Base-by-base conservation (phyloP, 1,140 invertebrate genomes). In the Drosophila watanabei region DNA sequence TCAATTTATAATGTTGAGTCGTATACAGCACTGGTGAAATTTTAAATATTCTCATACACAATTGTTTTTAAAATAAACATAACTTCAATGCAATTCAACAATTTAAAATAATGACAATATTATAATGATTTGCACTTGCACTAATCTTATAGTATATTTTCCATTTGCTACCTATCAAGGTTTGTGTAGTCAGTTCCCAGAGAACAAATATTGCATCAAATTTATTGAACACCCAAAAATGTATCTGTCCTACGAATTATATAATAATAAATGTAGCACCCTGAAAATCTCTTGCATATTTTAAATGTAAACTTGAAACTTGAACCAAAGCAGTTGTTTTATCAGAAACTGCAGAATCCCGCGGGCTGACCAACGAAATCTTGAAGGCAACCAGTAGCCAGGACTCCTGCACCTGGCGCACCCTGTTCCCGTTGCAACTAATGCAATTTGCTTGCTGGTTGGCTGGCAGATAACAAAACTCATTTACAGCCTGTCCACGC, bases 381-480 rank as follows among this genome's bases (percentile, higher is more conserved):
- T 45, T 30, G 20, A 24, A 58, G 14, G 20, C 56, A 28, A 28
- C 54, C 10, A 35, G 14, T 16, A 8, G 76, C 57, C 70, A 51
- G 13, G 66, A 60, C 2, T 49, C 51, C 18, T 51, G 62, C 4
- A 52, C 52, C 35, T 66, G 64, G 59, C 37, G 37, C 32, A 51
- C 52, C 64, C 45, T 18, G 39, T 51, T 63, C 5, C 20, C 20
- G 13, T 30, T 18, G 20, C 68, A 41, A 20, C 8, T 73, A 89
- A 90, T 81, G 79, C 82, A 89, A 90, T 89, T 89, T 85, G 82
- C 68, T 72, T 57, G 56, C 62, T 69, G 43, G 77, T 33, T 80
- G 52, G 48, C 75, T 48, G 72, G 68, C 75, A 83, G 83, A 87
- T 88, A 80, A 80, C 80, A 83, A 88, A 88, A 88, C 80, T 88